Conservation (phyloP, 2,888 invertebrate genomes). For the Gymnoscelis rufifasciata region DNA sequence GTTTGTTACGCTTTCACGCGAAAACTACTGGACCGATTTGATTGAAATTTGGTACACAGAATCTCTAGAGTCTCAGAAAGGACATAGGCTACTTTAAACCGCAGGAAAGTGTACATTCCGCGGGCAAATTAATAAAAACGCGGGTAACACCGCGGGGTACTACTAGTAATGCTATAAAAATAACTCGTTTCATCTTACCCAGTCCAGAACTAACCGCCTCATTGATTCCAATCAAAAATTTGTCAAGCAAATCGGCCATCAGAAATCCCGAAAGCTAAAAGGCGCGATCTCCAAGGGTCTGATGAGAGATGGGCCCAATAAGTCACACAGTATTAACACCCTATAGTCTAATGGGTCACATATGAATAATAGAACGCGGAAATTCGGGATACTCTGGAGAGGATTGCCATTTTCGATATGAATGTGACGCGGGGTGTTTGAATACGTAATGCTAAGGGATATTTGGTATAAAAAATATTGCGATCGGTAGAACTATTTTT, state of each 20-base stretch:
- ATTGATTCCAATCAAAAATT: slow-evolving; percentile 1
- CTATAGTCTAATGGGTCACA: slow-evolving; percentile 59
- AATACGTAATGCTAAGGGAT: slow-evolving; percentile 8
- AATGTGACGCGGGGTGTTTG: slow-evolving; percentile 16
- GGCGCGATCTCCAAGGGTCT: slow-evolving; percentile 40
- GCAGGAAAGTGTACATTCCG: too few species aligned
- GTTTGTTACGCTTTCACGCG: too few species aligned
- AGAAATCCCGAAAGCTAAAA: slow-evolving; percentile 14
- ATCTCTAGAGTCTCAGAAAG: too few species aligned
- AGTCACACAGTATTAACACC: slow-evolving; percentile 71
- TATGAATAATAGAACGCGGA: slow-evolving; percentile 66
- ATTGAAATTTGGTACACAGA: too few species aligned
- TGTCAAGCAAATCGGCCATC: slow-evolving; percentile 4
- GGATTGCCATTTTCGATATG: slow-evolving; percentile 23
- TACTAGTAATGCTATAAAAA: too few species aligned
- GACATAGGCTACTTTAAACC: too few species aligned
- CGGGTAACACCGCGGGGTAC: too few species aligned
- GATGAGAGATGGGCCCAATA: slow-evolving; percentile 65
- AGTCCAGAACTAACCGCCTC: too few species aligned
- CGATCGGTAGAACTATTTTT: too few species aligned
- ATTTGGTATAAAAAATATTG: slow-evolving; percentile 4
- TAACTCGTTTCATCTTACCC: too few species aligned
- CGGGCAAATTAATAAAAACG: too few species aligned
- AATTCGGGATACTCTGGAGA: slow-evolving; percentile 43
- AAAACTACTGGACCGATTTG: too few species aligned